Evolutionary conservation across 2,113 vertebrate genomes (phyloP).

Genomic region (Gopherus evgoodei): DNA sequence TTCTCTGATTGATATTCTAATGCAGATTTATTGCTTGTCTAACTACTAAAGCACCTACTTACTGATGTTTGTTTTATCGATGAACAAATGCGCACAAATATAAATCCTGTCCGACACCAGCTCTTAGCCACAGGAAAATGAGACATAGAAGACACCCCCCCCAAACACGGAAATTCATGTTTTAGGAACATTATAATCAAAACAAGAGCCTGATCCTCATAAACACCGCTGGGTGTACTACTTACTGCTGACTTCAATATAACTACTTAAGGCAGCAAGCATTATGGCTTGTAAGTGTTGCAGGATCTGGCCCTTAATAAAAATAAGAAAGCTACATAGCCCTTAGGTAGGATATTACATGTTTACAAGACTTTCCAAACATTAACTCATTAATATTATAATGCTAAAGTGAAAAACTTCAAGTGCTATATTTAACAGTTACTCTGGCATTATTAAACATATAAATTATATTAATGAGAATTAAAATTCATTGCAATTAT

Average conservation of each 20-base stretch:
- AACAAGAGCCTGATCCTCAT: neutral
- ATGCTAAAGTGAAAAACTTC: neutral
- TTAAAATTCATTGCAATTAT: neutral
- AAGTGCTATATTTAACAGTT: neutral
- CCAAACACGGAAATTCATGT: no score
- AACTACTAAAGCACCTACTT: conserved; percentile 36
- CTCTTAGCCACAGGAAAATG: conserved; percentile 8
- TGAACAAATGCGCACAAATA: conserved; percentile 22
- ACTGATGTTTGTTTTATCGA: conserved; percentile 41
- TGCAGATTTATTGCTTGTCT: conserved; percentile 51
- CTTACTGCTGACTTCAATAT: neutral
- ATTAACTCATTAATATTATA: neutral
- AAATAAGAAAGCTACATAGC: neutral
- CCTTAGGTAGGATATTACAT: neutral
- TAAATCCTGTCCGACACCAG: neutral
- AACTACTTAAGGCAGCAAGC: neutral
- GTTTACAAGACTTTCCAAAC: neutral
- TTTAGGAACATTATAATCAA: neutral
- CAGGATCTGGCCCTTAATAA: neutral
- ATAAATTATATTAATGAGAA: neutral
- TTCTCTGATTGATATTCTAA: conserved; percentile 72
- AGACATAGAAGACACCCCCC: neutral
- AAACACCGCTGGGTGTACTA: neutral
- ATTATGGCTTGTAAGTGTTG: accelerated
- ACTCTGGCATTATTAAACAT: neutral